Conservation (phyloP, 2,797 vertebrate genomes). For the Pteronotus mesoamericanus region DNA sequence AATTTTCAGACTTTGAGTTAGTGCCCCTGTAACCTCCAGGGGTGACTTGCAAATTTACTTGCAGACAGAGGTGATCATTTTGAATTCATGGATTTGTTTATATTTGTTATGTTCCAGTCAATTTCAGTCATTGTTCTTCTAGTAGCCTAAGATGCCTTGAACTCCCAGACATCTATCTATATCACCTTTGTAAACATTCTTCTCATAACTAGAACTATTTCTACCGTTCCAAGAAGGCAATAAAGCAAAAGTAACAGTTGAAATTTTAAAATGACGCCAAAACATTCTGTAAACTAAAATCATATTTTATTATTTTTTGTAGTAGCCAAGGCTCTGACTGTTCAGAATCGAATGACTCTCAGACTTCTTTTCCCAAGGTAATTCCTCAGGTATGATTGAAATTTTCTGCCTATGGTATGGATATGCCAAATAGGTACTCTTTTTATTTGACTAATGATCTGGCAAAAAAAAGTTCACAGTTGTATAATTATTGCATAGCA, state of each 20-base stretch:
- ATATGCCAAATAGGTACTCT: not conserved
- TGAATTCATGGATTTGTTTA: not conserved
- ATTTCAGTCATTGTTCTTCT: not conserved
- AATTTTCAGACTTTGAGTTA: not conserved
- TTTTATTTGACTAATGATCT: not conserved
- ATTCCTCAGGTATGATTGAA: constrained; percentile 72
- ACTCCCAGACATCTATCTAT: not conserved
- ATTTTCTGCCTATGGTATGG: not conserved
- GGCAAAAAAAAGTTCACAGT: not conserved
- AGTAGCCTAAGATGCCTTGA: not conserved
- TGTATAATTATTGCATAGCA: not conserved
- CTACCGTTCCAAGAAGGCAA: not conserved
- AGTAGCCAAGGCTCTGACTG: constrained; percentile 81
- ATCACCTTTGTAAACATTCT: constrained; percentile 13
- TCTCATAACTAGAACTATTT: not conserved
- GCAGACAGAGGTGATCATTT: not conserved
- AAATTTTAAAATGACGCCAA: constrained; percentile 34
- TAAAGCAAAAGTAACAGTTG: constrained; percentile 17
- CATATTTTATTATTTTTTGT: constrained; percentile 50
- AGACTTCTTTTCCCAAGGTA: constrained; percentile 66
- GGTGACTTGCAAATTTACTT: not conserved
- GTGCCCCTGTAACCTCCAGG: not conserved
- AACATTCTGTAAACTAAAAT: constrained; percentile 26
- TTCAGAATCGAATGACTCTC: constrained; percentile 78
- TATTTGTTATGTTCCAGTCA: not conserved